Conservation (phyloP, 53 echinoderm and acorn worm species). For the Mesocentrotus franciscanus region DNA sequence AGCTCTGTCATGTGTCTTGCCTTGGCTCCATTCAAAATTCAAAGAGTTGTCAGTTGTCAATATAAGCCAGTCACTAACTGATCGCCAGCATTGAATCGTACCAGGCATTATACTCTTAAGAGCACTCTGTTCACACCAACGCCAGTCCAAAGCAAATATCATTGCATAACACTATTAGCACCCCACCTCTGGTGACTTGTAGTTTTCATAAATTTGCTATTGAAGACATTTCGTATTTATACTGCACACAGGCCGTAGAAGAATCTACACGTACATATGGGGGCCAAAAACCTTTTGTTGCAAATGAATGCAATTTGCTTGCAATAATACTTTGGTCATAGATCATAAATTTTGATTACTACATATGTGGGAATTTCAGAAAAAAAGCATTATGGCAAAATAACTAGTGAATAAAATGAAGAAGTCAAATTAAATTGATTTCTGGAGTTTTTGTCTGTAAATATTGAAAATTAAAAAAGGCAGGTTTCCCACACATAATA, state of each 20-base stretch:
- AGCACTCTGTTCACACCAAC: background rate
- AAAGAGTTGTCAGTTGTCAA: background rate
- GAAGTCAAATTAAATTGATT: no score
- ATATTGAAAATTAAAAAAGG: no score
- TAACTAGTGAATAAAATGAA: no score
- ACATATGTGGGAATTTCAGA: background rate
- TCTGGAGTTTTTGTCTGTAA: no score
- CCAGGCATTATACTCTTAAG: background rate
- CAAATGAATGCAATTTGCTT: background rate
- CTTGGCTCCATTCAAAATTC: background rate
- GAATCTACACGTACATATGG: background rate
- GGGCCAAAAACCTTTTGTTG: background rate
- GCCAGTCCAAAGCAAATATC: slow-evolving; percentile 21
- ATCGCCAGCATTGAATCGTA: background rate
- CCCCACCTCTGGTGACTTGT: background rate
- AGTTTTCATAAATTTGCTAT: background rate
- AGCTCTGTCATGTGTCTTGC: background rate
- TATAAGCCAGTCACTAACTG: background rate
- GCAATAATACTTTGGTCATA: background rate
- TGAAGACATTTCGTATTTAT: background rate
- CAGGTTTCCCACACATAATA: no score
- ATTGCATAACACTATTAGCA: slow-evolving; percentile 26
- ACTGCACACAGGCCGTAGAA: background rate
- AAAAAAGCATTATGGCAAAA: no score
- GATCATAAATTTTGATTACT: background rate